Evolutionary conservation across 2,797 vertebrate genomes (phyloP).

Genomic region (Sardinella longiceps): DNA sequence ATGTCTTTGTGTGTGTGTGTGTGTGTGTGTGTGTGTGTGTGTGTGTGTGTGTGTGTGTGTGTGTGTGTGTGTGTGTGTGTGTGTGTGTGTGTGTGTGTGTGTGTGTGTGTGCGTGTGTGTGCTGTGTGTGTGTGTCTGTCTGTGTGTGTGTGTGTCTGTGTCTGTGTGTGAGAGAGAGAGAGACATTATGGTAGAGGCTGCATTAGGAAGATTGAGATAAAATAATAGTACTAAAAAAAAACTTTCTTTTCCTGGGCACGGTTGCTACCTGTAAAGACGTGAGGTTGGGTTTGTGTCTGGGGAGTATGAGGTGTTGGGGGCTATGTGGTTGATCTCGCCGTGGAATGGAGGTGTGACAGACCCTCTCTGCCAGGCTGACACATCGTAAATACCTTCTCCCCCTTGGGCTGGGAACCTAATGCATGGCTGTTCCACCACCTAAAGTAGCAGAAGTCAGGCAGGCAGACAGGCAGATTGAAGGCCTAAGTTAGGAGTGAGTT

Average conservation of each 20-base stretch:
- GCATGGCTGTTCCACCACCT: conserved; percentile 4
- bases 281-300: background rate
- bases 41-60: too few species aligned
- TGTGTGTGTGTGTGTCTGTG: too few species aligned
- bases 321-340: conserved; percentile 13
- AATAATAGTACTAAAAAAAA: too few species aligned
- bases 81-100: too few species aligned
- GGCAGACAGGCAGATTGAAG: background rate
- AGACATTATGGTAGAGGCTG: background rate
- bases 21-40: too few species aligned
- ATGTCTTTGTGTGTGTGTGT: background rate
- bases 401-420: background rate
- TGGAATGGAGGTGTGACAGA: conserved; percentile 14
- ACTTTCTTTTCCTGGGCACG: background rate
- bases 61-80: too few species aligned
- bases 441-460: background rate
- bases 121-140: too few species aligned
- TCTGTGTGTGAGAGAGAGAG: too few species aligned
- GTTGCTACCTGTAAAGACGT: background rate
- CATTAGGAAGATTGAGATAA: background rate
- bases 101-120: too few species aligned
- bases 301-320: too few species aligned
- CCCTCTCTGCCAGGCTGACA: conserved; percentile 32
- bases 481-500: background rate
- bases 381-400: conserved; percentile 36